Base-by-base conservation (phyloP, 2,113 vertebrate species). In the Harpagus bidentatus region DNA sequence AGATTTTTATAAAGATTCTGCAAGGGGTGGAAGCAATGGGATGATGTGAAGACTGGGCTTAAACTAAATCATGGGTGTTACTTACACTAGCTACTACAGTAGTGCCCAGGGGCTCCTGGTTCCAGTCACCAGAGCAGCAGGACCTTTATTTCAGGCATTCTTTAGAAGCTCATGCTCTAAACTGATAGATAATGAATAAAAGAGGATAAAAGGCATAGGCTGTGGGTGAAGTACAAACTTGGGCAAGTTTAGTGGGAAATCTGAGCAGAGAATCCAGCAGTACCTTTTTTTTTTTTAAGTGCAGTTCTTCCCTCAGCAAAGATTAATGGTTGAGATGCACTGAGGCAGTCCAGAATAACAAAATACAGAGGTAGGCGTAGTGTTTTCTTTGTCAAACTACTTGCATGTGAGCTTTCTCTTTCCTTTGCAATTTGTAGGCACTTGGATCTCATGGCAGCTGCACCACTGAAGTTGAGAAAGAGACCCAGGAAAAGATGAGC, bases 391-490 rank as follows among this genome's bases (percentile, higher is more conserved):
- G n/a, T 53, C 40, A 16, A 20, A 6, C 53, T 26, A 6, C 38
- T 67, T 5, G 1, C 7, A 6, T 5, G 5, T 32, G 21, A 82
- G 32, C 58, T 22, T 63, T 29, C 59, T 86, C 18, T 90, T 45
- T 76, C 42, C 25, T 78, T 82, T 61, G 31, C 42, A 77, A 0
- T 56, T 63, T 11, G 9, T 38, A 99, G 99, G 99, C 99, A 1
- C 98, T 99, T 18, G 99, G 99, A 73, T 99, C 99, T 93, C 99
- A 99, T 29, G 99, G 99, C 77, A 99, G 99, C 95, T 99, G 99
- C 10, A 99, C 99, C 31, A 99, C 99, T 28, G 99, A 99, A 95
- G 99, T 99, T 36, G 99, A 99, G 91, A 99, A 99, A 21, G 99
- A 99, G 84, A 99, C 99, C 5, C 95, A 95, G 7, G 98, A 99